phyloP scores from a whole-genome alignment of 2,888 invertebrate genomes.

The Sphinx pinastri region DNA sequence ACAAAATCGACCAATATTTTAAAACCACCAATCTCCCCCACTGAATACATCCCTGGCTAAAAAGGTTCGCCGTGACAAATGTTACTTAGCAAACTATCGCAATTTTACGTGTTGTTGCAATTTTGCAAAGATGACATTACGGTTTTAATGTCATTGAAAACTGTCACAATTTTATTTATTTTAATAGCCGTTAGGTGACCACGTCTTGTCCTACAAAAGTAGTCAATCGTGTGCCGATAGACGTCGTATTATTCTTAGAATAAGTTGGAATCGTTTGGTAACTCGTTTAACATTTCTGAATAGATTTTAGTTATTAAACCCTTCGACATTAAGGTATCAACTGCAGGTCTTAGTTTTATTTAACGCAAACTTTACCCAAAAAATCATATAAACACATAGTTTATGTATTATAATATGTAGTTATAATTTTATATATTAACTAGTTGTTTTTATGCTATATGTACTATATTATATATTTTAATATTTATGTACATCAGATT shows the following conservation, averaged over 20 bases:
- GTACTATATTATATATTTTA: too few species aligned
- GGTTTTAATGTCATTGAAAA: conserved; percentile 5
- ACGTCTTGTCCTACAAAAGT: background rate
- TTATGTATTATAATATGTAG: too few species aligned
- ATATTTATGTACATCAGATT: too few species aligned
- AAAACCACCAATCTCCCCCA: background rate
- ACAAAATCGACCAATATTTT: background rate
- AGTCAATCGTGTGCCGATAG: background rate
- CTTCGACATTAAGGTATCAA: too few species aligned
- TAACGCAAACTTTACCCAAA: too few species aligned
- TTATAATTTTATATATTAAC: too few species aligned
- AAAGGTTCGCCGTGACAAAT: conserved; percentile 46
- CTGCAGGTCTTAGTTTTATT: too few species aligned
- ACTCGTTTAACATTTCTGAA: too few species aligned
- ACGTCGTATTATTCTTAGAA: background rate
- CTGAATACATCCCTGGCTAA: conserved; percentile 13
- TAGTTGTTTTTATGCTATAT: too few species aligned
- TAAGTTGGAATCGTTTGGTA: too few species aligned
- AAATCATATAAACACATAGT: too few species aligned
- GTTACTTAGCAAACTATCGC: conserved; percentile 54
- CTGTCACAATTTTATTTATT: conserved; percentile 7
- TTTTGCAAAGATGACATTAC: conserved; percentile 38
- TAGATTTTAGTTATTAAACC: too few species aligned
- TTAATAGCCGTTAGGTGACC: background rate
- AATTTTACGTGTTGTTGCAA: conserved; percentile 50